Evolutionary conservation across 2,113 vertebrate genomes (phyloP).

Genomic region (Siniperca knerii): DNA sequence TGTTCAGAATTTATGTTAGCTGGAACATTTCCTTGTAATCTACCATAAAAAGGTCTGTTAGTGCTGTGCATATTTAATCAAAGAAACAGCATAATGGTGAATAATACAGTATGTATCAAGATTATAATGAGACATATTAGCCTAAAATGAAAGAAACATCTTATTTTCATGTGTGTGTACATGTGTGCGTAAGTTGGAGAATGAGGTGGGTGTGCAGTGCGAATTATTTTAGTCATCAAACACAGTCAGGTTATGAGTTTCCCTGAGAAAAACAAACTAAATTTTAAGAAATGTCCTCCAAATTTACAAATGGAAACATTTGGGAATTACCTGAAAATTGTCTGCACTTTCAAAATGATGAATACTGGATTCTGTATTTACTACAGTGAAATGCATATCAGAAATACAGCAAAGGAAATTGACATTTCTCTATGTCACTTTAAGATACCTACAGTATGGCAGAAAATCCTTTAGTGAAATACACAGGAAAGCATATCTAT

Average conservation of each 20-base stretch:
- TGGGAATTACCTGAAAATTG: constrained; percentile 33
- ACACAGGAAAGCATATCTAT: constrained; percentile 22
- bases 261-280: constrained; percentile 67
- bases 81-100: constrained; percentile 3
- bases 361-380: constrained; percentile 30
- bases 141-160: neutral
- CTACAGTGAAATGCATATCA: constrained; percentile 46
- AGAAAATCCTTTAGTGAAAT: constrained; percentile 31
- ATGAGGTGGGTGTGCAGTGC: neutral
- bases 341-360: constrained; percentile 25
- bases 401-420: constrained; percentile 31
- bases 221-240: constrained; percentile 32
- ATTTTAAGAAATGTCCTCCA: neutral
- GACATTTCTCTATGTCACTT: constrained; percentile 2
- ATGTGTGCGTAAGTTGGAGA: neutral
- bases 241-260: constrained; percentile 42
- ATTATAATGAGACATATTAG: neutral
- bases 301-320: constrained; percentile 20
- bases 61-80: constrained; percentile 50
- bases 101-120: constrained; percentile 35
- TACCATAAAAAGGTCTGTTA: constrained; percentile 20
- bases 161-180: neutral
- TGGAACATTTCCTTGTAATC: neutral
- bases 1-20: neutral
- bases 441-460: neutral